Base-by-base conservation (phyloP, 2,888 invertebrate species). In the Dolichopus griseipennis region DNA sequence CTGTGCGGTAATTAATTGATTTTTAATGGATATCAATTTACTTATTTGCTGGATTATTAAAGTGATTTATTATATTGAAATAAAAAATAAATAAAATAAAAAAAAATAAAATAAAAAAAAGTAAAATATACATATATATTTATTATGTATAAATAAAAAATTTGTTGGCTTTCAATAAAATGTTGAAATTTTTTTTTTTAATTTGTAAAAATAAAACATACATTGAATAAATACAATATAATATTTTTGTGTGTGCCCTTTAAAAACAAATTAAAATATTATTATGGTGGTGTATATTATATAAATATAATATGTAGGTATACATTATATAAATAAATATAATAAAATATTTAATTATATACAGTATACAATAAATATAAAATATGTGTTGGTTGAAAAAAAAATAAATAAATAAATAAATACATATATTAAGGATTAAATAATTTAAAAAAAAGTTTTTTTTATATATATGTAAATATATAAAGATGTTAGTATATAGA, bases 1-100 rank as follows among this genome's bases (percentile, higher is more conserved):
- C 37, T 66, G 52, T 62, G 65, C 43, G 21, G 67, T 27, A 27
- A 63, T 63, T 63, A 63, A 63, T 63, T 63, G 63, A 63, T 63
- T 63, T 63, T 63, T 63, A 63, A 63, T 63, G 63, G 63, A 63
- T 63, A 63, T 15, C 63, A 63, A 63, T 63, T 63, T 63, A 63
- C 63, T 33, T 27, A 63, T 63, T 63, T 63, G 52, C 52, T 52
- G 63, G 27, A 63, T 63, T 63, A 27, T 52, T 6, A 63, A 63
- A 63, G 18, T 63, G 12, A 27, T 63, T 27, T 63, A 27, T 63
- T 63, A 27, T 63, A 63, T 63, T 22, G 63, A 18, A 63, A 18
- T 52, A 52, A 18, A 52, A 52, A 18, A 52, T 52, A n/a, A 6
- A 52, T 52, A 41, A n/a, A 52, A 52, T 52, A 37, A 37, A 37